Percentiles rank a stretch among this genome's conserved stretches.
These are phyloP conservation scores for Heterodera schachtii DNA, from an alignment of 1,140 invertebrate genomes.

Conservation along the genomic window DNA sequence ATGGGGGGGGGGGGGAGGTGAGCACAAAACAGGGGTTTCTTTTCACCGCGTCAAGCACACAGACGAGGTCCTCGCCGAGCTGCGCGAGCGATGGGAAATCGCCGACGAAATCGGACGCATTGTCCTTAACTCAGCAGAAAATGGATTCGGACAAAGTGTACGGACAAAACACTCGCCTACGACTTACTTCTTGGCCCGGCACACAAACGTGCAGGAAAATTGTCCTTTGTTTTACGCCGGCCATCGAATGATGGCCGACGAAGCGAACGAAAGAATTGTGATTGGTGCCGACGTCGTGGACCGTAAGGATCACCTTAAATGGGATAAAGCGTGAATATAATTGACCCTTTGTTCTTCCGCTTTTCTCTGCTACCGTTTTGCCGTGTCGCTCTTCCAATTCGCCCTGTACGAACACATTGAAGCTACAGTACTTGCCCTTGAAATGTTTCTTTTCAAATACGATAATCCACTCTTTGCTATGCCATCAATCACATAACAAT, in stretches of 20 bases:
- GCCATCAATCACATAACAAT: not conserved
- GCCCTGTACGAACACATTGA: slow-evolving; percentile 64
- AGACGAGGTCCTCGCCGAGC: slow-evolving; percentile 78
- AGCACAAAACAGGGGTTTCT: not conserved
- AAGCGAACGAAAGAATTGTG: slow-evolving; percentile 70
- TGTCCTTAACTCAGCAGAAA: slow-evolving; percentile 56
- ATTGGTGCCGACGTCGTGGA: slow-evolving; percentile 86
- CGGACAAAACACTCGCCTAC: not conserved
- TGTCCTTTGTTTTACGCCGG: slow-evolving; percentile 80
- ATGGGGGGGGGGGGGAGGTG: no score
- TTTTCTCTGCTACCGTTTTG: slow-evolving; percentile 68
- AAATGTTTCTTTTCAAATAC: slow-evolving; percentile 14
- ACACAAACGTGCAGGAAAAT: slow-evolving; percentile 86
- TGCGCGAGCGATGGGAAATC: slow-evolving; percentile 80
- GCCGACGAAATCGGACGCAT: slow-evolving; percentile 74
- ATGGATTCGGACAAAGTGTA: not conserved
- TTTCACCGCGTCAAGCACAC: slow-evolving; percentile 25
- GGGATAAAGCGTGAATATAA: not conserved
- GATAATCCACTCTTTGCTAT: not conserved
- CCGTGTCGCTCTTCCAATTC: slow-evolving; percentile 59
- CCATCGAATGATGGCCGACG: slow-evolving; percentile 79
- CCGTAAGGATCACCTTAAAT: slow-evolving; percentile 74
- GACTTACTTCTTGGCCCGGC: slow-evolving; percentile 75
- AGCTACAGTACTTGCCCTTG: slow-evolving; percentile 41
- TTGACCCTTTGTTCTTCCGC: not conserved